Evolutionary conservation across 2,888 invertebrate species (phyloP), one percentile per base, ranked within the genome.

Genomic region (Lysandra bellargus): DNA sequence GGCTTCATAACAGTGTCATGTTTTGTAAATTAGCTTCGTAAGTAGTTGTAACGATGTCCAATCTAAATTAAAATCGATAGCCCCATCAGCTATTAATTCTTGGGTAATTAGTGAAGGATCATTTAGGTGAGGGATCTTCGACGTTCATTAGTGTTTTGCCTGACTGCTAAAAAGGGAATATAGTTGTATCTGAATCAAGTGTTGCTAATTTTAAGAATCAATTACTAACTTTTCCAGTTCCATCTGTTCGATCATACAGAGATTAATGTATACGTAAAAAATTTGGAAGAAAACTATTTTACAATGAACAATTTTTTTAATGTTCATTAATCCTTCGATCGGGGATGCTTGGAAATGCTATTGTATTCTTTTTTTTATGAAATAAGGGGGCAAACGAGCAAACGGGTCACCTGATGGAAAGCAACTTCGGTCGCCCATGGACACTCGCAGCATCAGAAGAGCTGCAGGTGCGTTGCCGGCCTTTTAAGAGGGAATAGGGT

Each of bases 21-120:
- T 33, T 69, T 69, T 69, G 33, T 37, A 17, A 37, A 69, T 69
- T 69, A 33, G 33, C 69, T 14, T 33, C 33, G 69, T 69, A 69
- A 69, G 37, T 69, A 69, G 33, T 69, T 69, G 33, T 69, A 69
- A 69, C 69, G 69, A 69, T 33, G 37, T 69, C 5, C 33, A 37
- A 69, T 33, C 37, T 69, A 69, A 69, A 69, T 37, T 69, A 69
- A 33, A 69, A 69, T 69, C 30, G 64, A 69, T 69, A 30, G 30
- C 12, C 33, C 61, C 61, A 23, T 61, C 64, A 69, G 14, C 69
- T 33, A 69, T 69, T 69, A 69, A 69, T 69, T 69, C 69, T 33
- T 37, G 69, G 69, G 69, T 69, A 14, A 37, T 69, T 33, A 69
- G 69, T 23, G 30, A 23, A 64, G 23, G 69, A 69, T 69, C 33